Conservation (phyloP, 2,888 invertebrate species). For the Drosophila colorata region DNA sequence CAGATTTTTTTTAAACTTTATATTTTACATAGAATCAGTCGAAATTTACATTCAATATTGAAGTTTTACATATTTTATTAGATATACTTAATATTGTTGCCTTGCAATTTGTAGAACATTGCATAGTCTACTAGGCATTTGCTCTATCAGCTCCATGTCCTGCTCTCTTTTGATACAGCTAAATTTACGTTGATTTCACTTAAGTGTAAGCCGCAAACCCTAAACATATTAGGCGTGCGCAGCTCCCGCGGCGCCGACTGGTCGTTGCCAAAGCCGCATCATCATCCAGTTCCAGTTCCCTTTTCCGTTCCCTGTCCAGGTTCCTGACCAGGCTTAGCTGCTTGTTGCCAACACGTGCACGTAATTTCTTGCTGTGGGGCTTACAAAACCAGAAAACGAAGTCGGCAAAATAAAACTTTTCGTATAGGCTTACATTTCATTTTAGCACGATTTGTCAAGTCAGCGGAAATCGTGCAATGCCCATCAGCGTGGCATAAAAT, state of each 20-base stretch:
- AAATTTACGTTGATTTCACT: slow-evolving; percentile 75
- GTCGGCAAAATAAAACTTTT: slow-evolving; percentile 31
- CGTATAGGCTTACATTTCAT: slow-evolving; percentile 74
- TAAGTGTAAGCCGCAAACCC: slow-evolving; percentile 68
- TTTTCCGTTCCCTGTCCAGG: slow-evolving; percentile 12
- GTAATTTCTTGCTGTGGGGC: slow-evolving; percentile 49
- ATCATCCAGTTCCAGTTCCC: slow-evolving; percentile 46
- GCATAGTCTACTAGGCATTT: background rate
- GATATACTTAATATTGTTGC: no score
- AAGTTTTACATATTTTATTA: background rate
- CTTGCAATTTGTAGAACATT: slow-evolving; percentile 9
- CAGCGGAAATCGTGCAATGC: slow-evolving; percentile 82
- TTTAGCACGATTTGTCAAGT: slow-evolving; percentile 81
- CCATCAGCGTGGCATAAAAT: slow-evolving; percentile 74
- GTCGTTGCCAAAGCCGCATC: slow-evolving; percentile 62
- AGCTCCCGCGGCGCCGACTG: slow-evolving; percentile 33
- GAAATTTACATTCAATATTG: background rate
- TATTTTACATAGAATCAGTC: no score
- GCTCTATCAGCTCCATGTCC: background rate
- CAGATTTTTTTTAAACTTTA: no score
- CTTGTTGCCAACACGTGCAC: slow-evolving; percentile 62
- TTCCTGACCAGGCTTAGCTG: slow-evolving; percentile 8
- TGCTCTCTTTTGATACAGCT: slow-evolving; percentile 23
- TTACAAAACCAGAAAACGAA: slow-evolving; percentile 1
- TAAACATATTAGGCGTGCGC: slow-evolving; percentile 68